Conservation (phyloP, 2,888 invertebrate species). For the Eupithecia pulchellata region DNA sequence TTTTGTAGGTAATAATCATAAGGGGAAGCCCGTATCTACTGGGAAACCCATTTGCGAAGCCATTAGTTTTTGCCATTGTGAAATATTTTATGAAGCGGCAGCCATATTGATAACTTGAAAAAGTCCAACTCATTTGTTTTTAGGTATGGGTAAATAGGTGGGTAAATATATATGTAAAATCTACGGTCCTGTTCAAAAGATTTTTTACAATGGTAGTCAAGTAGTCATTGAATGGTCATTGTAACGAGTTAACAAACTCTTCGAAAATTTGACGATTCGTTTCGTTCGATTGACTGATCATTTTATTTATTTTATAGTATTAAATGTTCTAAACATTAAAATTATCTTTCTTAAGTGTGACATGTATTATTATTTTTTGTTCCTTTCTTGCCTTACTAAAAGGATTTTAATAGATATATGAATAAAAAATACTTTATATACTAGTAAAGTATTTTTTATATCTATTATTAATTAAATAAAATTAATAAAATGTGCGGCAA, state of each 20-base stretch:
- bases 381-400: background rate
- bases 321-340: background rate
- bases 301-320: background rate
- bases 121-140: background rate
- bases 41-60: conserved; percentile 29
- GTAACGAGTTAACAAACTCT: no score
- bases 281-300: background rate
- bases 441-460: no score
- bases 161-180: no score
- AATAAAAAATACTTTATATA: no score
- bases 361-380: background rate
- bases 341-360: background rate
- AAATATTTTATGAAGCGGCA: conserved; percentile 17
- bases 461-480: no score
- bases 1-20: conserved; percentile 20
- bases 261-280: background rate
- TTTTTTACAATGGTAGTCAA: background rate
- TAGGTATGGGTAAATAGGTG: background rate
- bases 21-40: conserved; percentile 27
- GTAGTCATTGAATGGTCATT: no score
- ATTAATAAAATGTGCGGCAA: no score
- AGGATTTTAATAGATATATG: no score
- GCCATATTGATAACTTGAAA: background rate
- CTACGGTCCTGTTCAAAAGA: background rate
- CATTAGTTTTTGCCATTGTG: conserved; percentile 25